Evolutionary conservation across 2,888 invertebrate species (phyloP).

Genomic region (Melanophora roralis): DNA sequence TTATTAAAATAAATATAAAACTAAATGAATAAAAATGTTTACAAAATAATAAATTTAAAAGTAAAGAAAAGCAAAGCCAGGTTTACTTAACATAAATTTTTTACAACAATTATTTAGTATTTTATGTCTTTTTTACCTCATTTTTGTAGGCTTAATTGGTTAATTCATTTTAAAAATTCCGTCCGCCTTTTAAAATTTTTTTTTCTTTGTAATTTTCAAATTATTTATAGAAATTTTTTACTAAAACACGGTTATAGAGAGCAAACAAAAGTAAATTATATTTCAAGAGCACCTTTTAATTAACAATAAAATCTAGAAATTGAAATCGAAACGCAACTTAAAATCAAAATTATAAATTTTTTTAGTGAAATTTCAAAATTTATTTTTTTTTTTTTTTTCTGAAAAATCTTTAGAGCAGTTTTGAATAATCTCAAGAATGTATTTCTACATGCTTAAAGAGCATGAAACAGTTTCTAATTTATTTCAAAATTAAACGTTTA

Average conservation of each 20-base stretch:
- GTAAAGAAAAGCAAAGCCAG: conserved; percentile 47
- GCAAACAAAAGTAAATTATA: conserved; percentile 35
- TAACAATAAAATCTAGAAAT: conserved; percentile 67
- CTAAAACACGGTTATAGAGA: conserved; percentile 56
- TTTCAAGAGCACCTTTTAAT: conserved; percentile 70
- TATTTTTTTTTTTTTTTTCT: too few species aligned
- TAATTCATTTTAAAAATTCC: conserved; percentile 62
- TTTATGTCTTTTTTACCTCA: not conserved
- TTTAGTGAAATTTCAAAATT: too few species aligned
- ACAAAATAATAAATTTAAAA: conserved; percentile 23
- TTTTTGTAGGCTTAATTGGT: conserved; percentile 37
- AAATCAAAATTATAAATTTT: conserved; percentile 57
- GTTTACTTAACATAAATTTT: conserved; percentile 37
- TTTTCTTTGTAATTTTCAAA: conserved; percentile 24
- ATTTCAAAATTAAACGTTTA: too few species aligned
- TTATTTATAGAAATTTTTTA: conserved; percentile 33
- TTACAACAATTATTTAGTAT: not conserved
- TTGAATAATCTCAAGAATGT: too few species aligned
- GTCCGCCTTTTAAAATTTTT: conserved; percentile 59
- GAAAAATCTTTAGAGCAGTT: too few species aligned
- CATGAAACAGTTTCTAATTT: too few species aligned
- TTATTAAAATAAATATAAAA: conserved; percentile 48
- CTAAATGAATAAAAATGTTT: conserved; percentile 19
- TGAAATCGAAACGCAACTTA: conserved; percentile 59
- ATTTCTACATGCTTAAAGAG: too few species aligned